phyloP scores from a whole-genome alignment of 1,140 invertebrate genomes.

The Thrips palmi region DNA sequence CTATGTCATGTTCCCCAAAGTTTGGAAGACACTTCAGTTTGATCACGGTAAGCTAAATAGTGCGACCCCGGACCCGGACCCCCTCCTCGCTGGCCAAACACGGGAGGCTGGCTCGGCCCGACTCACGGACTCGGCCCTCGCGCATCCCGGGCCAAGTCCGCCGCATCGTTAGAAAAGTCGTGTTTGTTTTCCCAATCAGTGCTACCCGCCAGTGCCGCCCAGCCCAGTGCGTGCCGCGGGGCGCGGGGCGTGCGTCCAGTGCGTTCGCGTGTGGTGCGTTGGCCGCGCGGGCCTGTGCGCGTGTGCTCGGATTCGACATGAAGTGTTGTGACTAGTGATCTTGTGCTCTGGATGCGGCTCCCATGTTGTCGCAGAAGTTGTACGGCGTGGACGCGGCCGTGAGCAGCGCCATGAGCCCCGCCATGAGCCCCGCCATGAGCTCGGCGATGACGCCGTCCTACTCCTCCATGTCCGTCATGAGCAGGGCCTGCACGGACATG shows the following conservation, averaged over 20 bases:
- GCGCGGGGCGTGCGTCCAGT: neutral
- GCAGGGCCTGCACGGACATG: constrained; percentile 44
- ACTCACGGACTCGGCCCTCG: constrained; percentile 3
- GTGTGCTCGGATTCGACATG: neutral
- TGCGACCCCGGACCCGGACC: constrained; percentile 16
- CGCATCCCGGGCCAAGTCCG: neutral
- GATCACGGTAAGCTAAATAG: constrained; percentile 20
- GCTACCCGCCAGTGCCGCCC: neutral
- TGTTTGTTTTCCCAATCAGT: constrained; percentile 17
- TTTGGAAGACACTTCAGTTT: constrained; percentile 19
- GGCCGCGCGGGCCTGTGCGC: neutral
- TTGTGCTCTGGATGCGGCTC: no score
- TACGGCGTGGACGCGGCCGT: constrained; percentile 28
- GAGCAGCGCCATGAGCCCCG: constrained; percentile 26
- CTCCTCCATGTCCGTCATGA: constrained; percentile 56
- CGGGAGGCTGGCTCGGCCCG: constrained; percentile 4
- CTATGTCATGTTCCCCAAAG: constrained; percentile 14
- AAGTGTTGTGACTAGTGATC: constrained; percentile 16
- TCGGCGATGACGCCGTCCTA: constrained; percentile 50
- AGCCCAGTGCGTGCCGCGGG: neutral
- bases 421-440: constrained; percentile 29
- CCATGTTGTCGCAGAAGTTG: constrained; percentile 30
- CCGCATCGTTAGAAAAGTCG: constrained; percentile 1
- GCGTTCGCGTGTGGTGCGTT: neutral
- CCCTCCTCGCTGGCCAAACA: constrained; percentile 6